Evolutionary conservation across 2,888 invertebrate species (phyloP).

Genomic region (Yponomeuta cagnagella): DNA sequence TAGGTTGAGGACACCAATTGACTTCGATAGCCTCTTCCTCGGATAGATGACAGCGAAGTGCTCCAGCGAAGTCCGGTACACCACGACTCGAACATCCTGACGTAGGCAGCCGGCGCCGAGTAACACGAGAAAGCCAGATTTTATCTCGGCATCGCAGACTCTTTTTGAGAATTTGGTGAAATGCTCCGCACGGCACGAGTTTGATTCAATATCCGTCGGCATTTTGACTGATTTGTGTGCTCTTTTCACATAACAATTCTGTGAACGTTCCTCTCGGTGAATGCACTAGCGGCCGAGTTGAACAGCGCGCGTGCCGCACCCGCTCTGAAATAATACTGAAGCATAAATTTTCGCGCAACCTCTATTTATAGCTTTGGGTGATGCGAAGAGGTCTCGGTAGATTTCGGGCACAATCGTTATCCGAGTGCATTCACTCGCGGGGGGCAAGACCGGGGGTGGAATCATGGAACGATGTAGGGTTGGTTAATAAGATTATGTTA

Average conservation of each 20-base stretch:
- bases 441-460: background rate
- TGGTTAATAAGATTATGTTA: background rate
- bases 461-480: background rate
- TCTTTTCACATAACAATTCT: constrained; percentile 24
- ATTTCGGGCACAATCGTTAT: constrained; percentile 3
- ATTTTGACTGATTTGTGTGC: constrained; percentile 31
- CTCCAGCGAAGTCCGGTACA: constrained; percentile 78
- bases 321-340: constrained; percentile 22
- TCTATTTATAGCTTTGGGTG: constrained; percentile 43
- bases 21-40: constrained; percentile 77
- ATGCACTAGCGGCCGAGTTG: constrained; percentile 31
- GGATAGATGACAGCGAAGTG: constrained; percentile 81
- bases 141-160: constrained; percentile 72
- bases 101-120: constrained; percentile 70
- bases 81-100: constrained; percentile 78
- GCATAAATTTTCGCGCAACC: constrained; percentile 36
- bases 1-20: constrained; percentile 77
- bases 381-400: constrained; percentile 9
- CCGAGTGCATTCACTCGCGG: background rate
- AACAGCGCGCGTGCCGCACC: constrained; percentile 16
- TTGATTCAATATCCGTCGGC: constrained; percentile 57
- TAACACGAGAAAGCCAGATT: constrained; percentile 78
- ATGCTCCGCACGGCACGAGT: constrained; percentile 43
- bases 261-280: constrained; percentile 13
- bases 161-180: constrained; percentile 50